Percentiles rank a stretch among this genome's conserved stretches.
These are phyloP conservation scores for Anodontia alba DNA, from an alignment of 2,888 invertebrate genomes.

Conservation along the genomic window DNA sequence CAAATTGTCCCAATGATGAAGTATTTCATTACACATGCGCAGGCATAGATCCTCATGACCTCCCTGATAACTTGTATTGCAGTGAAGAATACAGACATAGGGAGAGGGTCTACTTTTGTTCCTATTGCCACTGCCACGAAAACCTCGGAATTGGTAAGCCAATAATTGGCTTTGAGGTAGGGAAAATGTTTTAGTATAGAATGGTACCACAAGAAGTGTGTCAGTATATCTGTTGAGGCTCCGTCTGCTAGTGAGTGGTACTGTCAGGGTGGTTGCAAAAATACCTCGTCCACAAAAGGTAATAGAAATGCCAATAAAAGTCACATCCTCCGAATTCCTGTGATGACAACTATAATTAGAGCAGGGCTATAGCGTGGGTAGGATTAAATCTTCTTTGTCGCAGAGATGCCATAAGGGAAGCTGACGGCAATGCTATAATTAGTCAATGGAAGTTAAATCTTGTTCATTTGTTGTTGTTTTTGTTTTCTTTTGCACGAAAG, in stretches of 20 bases:
- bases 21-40: constrained; percentile 48
- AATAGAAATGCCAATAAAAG: constrained; percentile 22
- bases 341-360: constrained; percentile 37
- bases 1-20: constrained; percentile 36
- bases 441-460: constrained; percentile 36
- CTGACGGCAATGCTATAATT: neutral
- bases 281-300: neutral
- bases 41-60: constrained; percentile 28
- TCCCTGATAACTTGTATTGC: constrained; percentile 36
- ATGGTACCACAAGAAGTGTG: constrained; percentile 51
- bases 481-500: constrained; percentile 1
- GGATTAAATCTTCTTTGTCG: constrained; percentile 47
- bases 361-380: constrained; percentile 39
- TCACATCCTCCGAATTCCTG: neutral
- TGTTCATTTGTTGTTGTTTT: constrained; percentile 26
- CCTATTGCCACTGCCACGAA: constrained; percentile 38
- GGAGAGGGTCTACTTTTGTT: neutral
- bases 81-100: constrained; percentile 32
- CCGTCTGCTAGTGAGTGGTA: constrained; percentile 42
- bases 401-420: constrained; percentile 29
- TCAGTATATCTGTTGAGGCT: constrained; percentile 31
- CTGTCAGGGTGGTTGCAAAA: constrained; percentile 37
- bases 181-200: constrained; percentile 30
- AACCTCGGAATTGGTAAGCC: constrained; percentile 38
- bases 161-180: constrained; percentile 52